These are phyloP conservation scores for Lithophane ornitopus DNA, from an alignment of 2,888 invertebrate genomes.

Conservation along the genomic window DNA sequence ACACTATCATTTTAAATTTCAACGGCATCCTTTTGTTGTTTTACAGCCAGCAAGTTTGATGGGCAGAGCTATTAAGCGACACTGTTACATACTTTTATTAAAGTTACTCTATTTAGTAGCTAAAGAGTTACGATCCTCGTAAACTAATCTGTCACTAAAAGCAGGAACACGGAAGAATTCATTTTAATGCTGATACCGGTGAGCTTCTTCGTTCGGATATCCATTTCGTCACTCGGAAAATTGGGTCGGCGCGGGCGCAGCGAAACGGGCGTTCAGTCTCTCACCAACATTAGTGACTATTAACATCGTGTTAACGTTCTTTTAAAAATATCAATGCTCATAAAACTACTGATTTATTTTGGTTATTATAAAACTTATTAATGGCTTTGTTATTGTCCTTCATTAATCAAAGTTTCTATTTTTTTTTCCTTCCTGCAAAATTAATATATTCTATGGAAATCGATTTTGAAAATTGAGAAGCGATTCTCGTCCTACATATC, in stretches of 20 bases:
- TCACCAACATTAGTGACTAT: constrained; percentile 81
- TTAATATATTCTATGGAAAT: neutral
- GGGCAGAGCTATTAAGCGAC: constrained; percentile 56
- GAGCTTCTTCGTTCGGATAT: constrained; percentile 72
- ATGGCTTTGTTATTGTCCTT: constrained; percentile 57
- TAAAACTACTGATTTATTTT: constrained; percentile 70
- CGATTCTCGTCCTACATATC: neutral
- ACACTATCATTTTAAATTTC: constrained; percentile 54
- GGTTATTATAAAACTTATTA: constrained; percentile 64
- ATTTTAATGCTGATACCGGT: constrained; percentile 76
- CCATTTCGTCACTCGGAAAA: constrained; percentile 79
- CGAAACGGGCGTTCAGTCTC: constrained; percentile 69
- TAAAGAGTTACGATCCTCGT: constrained; percentile 73
- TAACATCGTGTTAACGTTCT: constrained; percentile 83
- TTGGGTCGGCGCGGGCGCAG: constrained; percentile 73
- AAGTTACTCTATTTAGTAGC: constrained; percentile 68
- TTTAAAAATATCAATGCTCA: constrained; percentile 78
- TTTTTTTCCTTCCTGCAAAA: neutral
- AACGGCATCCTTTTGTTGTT: constrained; percentile 63
- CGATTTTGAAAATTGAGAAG: neutral
- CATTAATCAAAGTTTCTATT: constrained; percentile 29
- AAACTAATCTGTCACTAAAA: constrained; percentile 78
- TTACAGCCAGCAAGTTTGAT: constrained; percentile 52
- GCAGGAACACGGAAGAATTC: constrained; percentile 77
- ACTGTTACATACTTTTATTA: constrained; percentile 57